Conservation (phyloP, 2,113 vertebrate genomes). For the Pycnonotus jocosus region DNA sequence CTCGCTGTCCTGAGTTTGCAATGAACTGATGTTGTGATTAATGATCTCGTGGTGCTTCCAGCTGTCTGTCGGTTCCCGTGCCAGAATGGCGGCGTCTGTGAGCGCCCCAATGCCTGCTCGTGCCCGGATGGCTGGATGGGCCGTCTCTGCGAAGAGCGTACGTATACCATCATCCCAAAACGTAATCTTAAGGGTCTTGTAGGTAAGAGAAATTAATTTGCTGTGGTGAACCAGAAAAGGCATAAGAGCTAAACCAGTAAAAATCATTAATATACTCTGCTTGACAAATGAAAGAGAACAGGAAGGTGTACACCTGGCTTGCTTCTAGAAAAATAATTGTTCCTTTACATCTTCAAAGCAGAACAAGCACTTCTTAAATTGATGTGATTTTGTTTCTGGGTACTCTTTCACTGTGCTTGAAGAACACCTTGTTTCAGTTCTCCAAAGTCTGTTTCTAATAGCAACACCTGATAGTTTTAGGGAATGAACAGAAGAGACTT, state of each 20-base stretch:
- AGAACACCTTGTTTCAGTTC: neutral
- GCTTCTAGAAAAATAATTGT: neutral
- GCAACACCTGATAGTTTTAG: neutral
- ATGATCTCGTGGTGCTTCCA: conserved; percentile 63
- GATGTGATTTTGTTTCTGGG: neutral
- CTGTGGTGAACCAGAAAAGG: neutral
- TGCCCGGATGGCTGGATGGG: conserved; percentile 97
- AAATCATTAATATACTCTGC: neutral
- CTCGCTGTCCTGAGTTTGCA: neutral
- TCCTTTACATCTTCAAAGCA: neutral
- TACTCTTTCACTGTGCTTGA: neutral
- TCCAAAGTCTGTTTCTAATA: neutral
- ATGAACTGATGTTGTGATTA: too few species aligned
- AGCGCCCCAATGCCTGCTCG: conserved; percentile 89
- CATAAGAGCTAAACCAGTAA: neutral
- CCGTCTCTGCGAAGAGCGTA: conserved; percentile 93
- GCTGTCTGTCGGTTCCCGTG: conserved; percentile 92
- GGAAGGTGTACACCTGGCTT: neutral
- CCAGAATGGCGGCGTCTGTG: conserved; percentile 92
- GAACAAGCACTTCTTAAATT: neutral
- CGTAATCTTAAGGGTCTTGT: neutral
- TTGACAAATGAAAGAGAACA: neutral
- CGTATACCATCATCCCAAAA: conserved; percentile 58
- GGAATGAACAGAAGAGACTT: neutral
- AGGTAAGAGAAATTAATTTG: neutral